Conservation (phyloP, 2,113 vertebrate genomes). For the Bungarus multicinctus region DNA sequence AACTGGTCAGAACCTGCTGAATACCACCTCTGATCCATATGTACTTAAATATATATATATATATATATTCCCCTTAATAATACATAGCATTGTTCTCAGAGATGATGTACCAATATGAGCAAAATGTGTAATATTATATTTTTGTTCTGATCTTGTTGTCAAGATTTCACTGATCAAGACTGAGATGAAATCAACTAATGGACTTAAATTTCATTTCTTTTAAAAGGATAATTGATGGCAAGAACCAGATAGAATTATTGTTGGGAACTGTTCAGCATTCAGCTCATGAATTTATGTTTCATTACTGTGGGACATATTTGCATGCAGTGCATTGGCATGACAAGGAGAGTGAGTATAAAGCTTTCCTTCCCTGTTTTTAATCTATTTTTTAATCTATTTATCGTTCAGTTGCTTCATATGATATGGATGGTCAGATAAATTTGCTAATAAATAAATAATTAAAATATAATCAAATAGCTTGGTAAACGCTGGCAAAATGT, state of each 20-base stretch:
- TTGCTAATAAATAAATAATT: not conserved
- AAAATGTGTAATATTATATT: not conserved
- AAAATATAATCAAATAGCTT: not conserved
- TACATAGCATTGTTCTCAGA: not conserved
- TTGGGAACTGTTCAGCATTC: slow-evolving; percentile 64
- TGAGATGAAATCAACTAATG: not conserved
- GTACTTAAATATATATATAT: not conserved
- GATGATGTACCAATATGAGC: not conserved
- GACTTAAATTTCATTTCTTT: not conserved
- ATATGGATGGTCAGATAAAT: not conserved
- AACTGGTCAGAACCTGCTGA: too few relatives aligned
- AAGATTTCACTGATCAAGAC: not conserved
- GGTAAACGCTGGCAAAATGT: not conserved
- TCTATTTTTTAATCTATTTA: not conserved
- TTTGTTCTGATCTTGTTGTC: not conserved
- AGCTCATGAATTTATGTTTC: slow-evolving; percentile 84
- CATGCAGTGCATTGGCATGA: slow-evolving; percentile 83
- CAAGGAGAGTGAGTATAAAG: slow-evolving; percentile 70
- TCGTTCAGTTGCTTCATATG: too few relatives aligned
- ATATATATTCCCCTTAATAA: not conserved
- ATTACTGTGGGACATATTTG: slow-evolving; percentile 80
- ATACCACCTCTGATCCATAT: too few relatives aligned
- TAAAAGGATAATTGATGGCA: slow-evolving; percentile 73
- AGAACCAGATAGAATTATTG: slow-evolving; percentile 78
- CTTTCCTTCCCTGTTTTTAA: not conserved